Evolutionary conservation across 2,113 vertebrate species (phyloP), one percentile per base, ranked within the genome.

Genomic region (Pelvicachromis taeniatus): DNA sequence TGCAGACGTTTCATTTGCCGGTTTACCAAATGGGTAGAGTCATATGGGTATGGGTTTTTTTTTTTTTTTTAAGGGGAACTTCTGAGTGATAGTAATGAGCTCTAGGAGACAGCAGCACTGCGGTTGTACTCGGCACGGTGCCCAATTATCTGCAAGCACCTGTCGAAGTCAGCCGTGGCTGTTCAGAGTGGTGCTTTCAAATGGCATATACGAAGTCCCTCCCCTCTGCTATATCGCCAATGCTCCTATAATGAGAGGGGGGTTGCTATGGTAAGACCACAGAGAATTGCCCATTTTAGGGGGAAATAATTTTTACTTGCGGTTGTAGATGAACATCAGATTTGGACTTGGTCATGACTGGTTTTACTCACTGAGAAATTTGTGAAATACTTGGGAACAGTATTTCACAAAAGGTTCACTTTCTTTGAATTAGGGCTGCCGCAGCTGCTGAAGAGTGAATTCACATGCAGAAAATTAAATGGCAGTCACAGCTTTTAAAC

Each of bases 1-100:
- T 87, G 70, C 82, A 61, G 78, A 84, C 53, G 73, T 78, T 78
- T 70, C 79, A 54, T 68, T 55, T 16, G 77, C 21, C 3, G 17
- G 23, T 80, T 90, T 85, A 55, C 42, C 58, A 83, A 85, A 91
- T 54, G 23, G 26, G 70, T 54, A 13, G 35, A 89, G 81, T 82
- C 84, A 58, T 82, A 85, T 55, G 85, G 87, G 58, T 73, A 42
- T 6, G 65, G 68, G 78, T 82, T 3, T 9, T 31, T 29, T 3
- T 31, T 17, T 38, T 52, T 40, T 80, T 91, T 78, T 84, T 84
- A 59, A 82, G 83, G 82, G 77, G 68, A 77, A 59, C 81, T 85
- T 94, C 84, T 94, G 93, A 95, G 88, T 92, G 92, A 93, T 90
- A 68, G 91, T 95, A 95, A 96, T 95, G 95, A 95, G 94, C 91